A percentile compares a stretch with the other conserved stretches of the same genome.
Evolutionary conservation across 2,888 invertebrate species (phyloP).

Genomic region (Dysmachus trigonus): DNA sequence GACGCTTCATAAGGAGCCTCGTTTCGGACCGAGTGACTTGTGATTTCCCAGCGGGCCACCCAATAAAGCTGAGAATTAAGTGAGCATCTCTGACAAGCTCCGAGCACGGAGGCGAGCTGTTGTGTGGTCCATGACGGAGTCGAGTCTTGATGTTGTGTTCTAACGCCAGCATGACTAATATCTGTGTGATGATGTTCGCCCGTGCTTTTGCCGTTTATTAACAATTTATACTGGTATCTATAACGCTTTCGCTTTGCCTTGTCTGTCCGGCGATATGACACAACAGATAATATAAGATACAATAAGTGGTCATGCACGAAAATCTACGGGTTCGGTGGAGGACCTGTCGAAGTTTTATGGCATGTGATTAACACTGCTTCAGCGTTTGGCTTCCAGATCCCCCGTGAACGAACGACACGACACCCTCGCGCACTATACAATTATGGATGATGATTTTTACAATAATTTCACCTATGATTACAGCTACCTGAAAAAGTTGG

Average conservation of each 20-base stretch:
- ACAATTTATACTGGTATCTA: background rate
- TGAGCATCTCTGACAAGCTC: background rate
- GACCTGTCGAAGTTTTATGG: background rate
- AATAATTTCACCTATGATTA: constrained; percentile 60
- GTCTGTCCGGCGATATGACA: background rate
- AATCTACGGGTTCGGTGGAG: background rate
- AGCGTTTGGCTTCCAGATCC: constrained; percentile 3
- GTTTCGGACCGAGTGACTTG: background rate
- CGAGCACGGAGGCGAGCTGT: background rate
- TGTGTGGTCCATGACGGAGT: background rate
- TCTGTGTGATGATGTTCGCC: background rate
- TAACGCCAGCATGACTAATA: constrained; percentile 19
- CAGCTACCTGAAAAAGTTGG: constrained; percentile 62
- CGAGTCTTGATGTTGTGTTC: background rate
- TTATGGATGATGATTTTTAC: constrained; percentile 56
- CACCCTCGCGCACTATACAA: background rate
- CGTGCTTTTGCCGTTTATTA: background rate
- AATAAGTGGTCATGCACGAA: background rate
- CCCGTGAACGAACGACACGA: background rate
- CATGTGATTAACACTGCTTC: constrained; percentile 29
- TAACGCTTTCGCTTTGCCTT: constrained; percentile 5
- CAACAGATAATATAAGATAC: background rate
- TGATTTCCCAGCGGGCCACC: background rate
- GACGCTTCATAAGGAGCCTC: background rate
- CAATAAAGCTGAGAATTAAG: background rate